Percentiles rank a stretch among this genome's conserved stretches.
Conservation (phyloP, 1,140 invertebrate species). For the Macrotrachela quadricornifera region DNA sequence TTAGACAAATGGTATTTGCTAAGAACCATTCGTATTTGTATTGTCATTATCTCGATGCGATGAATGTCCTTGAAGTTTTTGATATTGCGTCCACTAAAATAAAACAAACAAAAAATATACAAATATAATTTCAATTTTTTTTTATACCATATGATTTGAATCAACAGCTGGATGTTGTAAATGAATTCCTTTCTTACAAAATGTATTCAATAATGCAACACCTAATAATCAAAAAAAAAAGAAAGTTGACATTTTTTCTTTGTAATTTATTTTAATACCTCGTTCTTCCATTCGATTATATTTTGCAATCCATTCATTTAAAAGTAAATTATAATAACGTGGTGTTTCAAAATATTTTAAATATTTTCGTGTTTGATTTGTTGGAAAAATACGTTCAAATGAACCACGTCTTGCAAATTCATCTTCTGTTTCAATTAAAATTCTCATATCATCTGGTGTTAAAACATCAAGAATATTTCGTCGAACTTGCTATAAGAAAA, state of each 20-base stretch:
- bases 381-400: constrained; percentile 28
- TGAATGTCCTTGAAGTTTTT: too few relatives aligned
- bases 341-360: constrained; percentile 57
- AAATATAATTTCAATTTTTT: too few relatives aligned
- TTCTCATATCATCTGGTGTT: constrained; percentile 27
- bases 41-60: too few relatives aligned
- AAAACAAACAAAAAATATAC: too few relatives aligned
- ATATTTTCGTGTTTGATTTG: constrained; percentile 40
- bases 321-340: constrained; percentile 72
- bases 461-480: constrained; percentile 22
- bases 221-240: constrained; percentile 11
- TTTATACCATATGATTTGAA: too few relatives aligned
- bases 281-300: constrained; percentile 20
- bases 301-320: constrained; percentile 59
- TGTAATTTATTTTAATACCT: constrained; percentile 13
- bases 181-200: constrained; percentile 22
- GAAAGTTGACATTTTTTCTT: background rate
- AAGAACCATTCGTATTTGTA: too few relatives aligned
- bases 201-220: constrained; percentile 20
- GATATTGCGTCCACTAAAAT: too few relatives aligned
- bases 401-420: constrained; percentile 25
- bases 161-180: constrained; percentile 14
- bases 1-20: too few relatives aligned
- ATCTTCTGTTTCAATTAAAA: constrained; percentile 26
- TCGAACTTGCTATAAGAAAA: background rate